Percentiles rank a stretch among this genome's conserved stretches.
These are phyloP conservation scores for Heterodera carotae DNA, from an alignment of 1,140 invertebrate genomes.

Conservation along the genomic window DNA sequence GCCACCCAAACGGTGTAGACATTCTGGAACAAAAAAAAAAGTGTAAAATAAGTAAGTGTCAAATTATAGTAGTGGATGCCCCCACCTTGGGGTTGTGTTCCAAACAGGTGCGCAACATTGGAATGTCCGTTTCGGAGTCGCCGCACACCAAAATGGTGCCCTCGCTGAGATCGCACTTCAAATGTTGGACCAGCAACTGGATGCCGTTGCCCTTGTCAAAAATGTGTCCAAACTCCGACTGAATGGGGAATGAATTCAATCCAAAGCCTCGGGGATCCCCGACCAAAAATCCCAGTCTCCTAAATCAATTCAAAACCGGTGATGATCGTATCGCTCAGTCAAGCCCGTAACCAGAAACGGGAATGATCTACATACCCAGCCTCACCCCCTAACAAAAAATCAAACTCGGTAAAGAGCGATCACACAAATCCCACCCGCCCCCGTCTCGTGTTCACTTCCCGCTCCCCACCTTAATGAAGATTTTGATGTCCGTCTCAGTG, in stretches of 20 bases:
- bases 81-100: slow-evolving; percentile 42
- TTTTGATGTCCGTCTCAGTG: slow-evolving; percentile 63
- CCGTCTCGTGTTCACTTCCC: too few relatives aligned
- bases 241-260: not conserved
- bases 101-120: slow-evolving; percentile 62
- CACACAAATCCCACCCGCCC: too few relatives aligned
- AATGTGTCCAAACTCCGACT: slow-evolving; percentile 58
- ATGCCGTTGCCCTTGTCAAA: slow-evolving; percentile 65
- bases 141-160: slow-evolving; percentile 63
- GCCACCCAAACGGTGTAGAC: slow-evolving; percentile 66
- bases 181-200: slow-evolving; percentile 56
- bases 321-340: too few relatives aligned
- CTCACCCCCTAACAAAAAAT: too few relatives aligned
- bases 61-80: not conserved
- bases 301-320: too few relatives aligned
- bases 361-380: too few relatives aligned
- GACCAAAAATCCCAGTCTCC: too few relatives aligned
- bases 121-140: slow-evolving; percentile 61
- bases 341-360: too few relatives aligned
- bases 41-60: not conserved
- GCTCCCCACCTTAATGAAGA: slow-evolving; percentile 54
- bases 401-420: too few relatives aligned
- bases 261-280: too few relatives aligned
- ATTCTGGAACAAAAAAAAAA: slow-evolving; percentile 17
- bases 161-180: slow-evolving; percentile 54